Percentiles rank a stretch among this genome's conserved stretches.
phyloP scores from a whole-genome alignment of 2,888 invertebrate genomes.

The Noctua janthina region DNA sequence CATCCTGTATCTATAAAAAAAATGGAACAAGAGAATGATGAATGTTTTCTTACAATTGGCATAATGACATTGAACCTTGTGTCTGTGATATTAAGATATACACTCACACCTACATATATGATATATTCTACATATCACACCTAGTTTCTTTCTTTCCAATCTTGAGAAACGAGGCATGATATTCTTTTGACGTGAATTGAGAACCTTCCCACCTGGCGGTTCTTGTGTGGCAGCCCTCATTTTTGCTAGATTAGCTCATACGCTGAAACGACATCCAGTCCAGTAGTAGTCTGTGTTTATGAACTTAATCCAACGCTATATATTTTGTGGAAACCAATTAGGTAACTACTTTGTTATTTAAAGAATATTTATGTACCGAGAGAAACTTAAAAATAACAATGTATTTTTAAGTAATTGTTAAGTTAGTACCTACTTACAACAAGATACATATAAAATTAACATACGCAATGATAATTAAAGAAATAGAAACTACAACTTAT shows the following conservation, averaged over 20 bases:
- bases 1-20: too few species aligned
- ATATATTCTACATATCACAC: too few species aligned
- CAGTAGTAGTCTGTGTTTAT: neutral
- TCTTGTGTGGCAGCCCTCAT: conserved; percentile 17
- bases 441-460: too few species aligned
- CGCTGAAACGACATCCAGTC: neutral
- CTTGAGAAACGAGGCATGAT: conserved; percentile 15
- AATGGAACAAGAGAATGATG: too few species aligned
- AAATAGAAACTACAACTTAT: too few species aligned
- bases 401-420: neutral
- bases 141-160: neutral
- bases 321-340: too few species aligned
- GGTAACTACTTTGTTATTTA: neutral
- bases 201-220: neutral
- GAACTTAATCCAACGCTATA: neutral
- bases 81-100: neutral
- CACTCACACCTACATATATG: too few species aligned
- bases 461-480: too few species aligned
- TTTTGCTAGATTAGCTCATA: conserved; percentile 15
- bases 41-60: too few species aligned
- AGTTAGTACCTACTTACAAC: neutral
- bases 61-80: neutral
- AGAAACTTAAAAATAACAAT: neutral
- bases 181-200: conserved; percentile 21
- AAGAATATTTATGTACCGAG: neutral